Evolutionary conservation across 2,797 vertebrate species (phyloP), one percentile per base, ranked within the genome.

Genomic region (Chaenodraco wilsoni): DNA sequence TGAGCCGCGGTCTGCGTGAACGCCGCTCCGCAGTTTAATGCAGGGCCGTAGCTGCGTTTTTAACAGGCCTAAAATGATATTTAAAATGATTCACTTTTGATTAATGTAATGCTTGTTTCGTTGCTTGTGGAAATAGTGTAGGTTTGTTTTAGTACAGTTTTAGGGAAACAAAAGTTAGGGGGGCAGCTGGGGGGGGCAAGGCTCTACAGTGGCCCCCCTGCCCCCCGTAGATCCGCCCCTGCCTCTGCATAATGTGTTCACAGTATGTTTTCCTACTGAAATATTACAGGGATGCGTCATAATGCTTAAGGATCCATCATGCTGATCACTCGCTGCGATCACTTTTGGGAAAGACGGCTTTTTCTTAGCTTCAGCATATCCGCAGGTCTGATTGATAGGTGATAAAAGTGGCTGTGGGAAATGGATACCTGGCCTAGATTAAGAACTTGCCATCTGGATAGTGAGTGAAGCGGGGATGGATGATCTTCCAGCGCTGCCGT

Each of bases 391-490:
- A 92, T 70, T 83, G 86, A 92, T 83, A 31, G 81, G 48, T 43
- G 55, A 86, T 91, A 81, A 89, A 88, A 82, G 84, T 76, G 78
- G 61, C 79, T 68, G 76, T 44, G 81, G 78, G 84, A 87, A 88
- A 91, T 79, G 68, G 78, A 91, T 86, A 84, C 76, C 69, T 65
- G 83, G 65, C 63, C 77, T 40, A 75, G 73, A 91, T 90, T 85
- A 84, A 87, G 79, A 73, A 85, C 78, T 77, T 81, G 78, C 78
- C 86, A 88, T 87, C 72, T 87, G 79, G 78, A 83, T 82, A 75
- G 61, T 66, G 74, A 88, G 84, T 57, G 11, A 64, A 69, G 67
- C 15, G 3, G n/a, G 69, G 74, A 89, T 65, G 55, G 72, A 88
- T 73, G 79, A 84, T 84, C 74, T 80, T 72, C 72, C 76, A 74